phyloP scores from a whole-genome alignment of 1,140 invertebrate species.

The Drosophila sproati region DNA sequence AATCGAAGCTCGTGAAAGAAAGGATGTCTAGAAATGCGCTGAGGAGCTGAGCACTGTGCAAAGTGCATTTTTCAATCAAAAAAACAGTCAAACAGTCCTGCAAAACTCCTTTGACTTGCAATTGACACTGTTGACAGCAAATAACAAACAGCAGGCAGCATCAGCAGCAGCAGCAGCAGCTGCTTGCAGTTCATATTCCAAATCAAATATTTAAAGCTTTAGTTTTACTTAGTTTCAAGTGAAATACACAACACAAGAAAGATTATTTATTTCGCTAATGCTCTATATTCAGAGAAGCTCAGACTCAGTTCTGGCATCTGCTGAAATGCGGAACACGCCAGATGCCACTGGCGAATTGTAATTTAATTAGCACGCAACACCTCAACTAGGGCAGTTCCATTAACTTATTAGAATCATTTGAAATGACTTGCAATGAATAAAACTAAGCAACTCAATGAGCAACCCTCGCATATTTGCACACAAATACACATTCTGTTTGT shows the following conservation, averaged over 20 bases:
- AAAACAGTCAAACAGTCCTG: conserved; percentile 31
- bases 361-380: conserved; percentile 14
- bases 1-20: neutral
- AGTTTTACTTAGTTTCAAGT: neutral
- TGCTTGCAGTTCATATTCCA: conserved; percentile 31
- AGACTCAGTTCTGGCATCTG: too few relatives aligned
- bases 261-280: conserved; percentile 1
- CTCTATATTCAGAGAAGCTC: neutral
- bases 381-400: neutral
- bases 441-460: neutral
- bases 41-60: conserved; percentile 1
- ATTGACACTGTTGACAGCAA: neutral
- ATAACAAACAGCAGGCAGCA: neutral
- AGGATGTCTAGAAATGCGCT: conserved; percentile 1
- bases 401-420: neutral
- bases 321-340: neutral
- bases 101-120: conserved; percentile 14
- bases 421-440: neutral
- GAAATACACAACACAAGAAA: conserved; percentile 6
- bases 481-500: conserved; percentile 14
- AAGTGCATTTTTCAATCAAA: conserved; percentile 59
- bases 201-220: conserved; percentile 52
- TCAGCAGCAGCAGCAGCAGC: conserved; percentile 5
- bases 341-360: conserved; percentile 23
- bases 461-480: neutral